Evolutionary conservation across 2,888 invertebrate species (phyloP), one percentile per base, ranked within the genome.

Genomic region (Tortricodes alternella): DNA sequence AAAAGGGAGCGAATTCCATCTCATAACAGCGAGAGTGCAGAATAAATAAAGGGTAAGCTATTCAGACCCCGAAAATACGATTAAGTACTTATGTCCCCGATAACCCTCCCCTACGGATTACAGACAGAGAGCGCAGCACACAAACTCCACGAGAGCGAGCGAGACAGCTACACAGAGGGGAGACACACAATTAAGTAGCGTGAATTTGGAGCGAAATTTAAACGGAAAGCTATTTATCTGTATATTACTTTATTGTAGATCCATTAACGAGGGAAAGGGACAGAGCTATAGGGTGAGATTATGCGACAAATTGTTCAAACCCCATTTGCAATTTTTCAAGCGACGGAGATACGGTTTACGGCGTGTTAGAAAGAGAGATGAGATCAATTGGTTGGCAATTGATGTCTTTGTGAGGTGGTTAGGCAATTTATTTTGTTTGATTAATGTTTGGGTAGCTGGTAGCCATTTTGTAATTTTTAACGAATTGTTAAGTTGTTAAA

Each of bases 191-290:
- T 89, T 86, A 88, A 77, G 81, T 83, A 83, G 84, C 82, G 84
- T 82, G 85, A 90, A 89, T 85, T 56, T 85, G 85, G 83, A 82
- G 77, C 83, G 81, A 88, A 89, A 85, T 89, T 89, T 88, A 87
- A 90, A 83, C 83, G 87, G 82, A 85, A 81, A 84, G 80, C 84
- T 82, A 86, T 85, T 86, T 86, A 83, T 89, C 85, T 78, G 79
- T 83, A 81, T 84, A 89, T 90, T 90, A 90, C 89, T 90, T 89
- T 90, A 89, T 89, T 86, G 89, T 86, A 77, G 84, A 82, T 77
- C 88, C 79, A 90, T 90, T 90, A 89, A 73, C 63, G 87, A 66
- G 80, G 62, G 80, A 85, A 62, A 62, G 71, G 68, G 85, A 85
- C 57, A 62, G 75, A 53, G 62, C 58, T 66, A 73, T 65, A 63